phyloP scores from a whole-genome alignment of 30 jellyfish, hydroid and myxozoan genomes.

The Chironex yamaguchii region DNA sequence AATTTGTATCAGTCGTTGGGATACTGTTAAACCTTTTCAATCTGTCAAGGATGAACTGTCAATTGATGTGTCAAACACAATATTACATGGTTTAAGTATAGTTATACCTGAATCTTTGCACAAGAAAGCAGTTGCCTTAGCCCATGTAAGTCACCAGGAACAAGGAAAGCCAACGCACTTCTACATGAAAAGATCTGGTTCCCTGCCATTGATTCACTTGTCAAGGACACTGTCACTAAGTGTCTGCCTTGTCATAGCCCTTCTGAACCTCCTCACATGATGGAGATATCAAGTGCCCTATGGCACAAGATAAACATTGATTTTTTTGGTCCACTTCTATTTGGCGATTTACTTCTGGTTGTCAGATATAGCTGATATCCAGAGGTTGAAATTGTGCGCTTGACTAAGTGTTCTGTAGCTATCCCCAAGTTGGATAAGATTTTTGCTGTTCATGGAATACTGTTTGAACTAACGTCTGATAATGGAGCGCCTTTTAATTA shows the following conservation, averaged over 20 bases:
- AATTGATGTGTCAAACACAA: background rate
- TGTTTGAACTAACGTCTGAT: background rate
- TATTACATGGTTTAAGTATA: background rate
- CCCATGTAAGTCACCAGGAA: conserved; percentile 54
- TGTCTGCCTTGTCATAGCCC: no score
- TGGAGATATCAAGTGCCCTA: no score
- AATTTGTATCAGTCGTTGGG: conserved; percentile 5
- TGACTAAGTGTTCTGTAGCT: background rate
- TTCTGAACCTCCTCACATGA: no score
- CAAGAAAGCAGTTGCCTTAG: conserved; percentile 55
- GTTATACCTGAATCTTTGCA: conserved; percentile 26
- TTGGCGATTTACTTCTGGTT: no score
- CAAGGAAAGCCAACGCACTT: conserved; percentile 33
- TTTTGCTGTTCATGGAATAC: background rate
- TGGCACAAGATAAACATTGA: no score
- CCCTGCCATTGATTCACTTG: conserved; percentile 42
- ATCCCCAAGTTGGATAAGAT: background rate
- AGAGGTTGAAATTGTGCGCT: background rate
- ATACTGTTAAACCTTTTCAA: conserved; percentile 2
- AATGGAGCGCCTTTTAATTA: background rate
- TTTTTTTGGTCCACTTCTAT: no score
- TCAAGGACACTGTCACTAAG: conserved; percentile 38
- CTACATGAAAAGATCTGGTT: conserved; percentile 31
- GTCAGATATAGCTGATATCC: no score
- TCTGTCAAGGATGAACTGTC: conserved; percentile 18